A percentile compares a stretch with the other conserved stretches of the same genome.
phyloP scores from a whole-genome alignment of 2,888 invertebrate species.

The Chalcosyrphus nemorum region DNA sequence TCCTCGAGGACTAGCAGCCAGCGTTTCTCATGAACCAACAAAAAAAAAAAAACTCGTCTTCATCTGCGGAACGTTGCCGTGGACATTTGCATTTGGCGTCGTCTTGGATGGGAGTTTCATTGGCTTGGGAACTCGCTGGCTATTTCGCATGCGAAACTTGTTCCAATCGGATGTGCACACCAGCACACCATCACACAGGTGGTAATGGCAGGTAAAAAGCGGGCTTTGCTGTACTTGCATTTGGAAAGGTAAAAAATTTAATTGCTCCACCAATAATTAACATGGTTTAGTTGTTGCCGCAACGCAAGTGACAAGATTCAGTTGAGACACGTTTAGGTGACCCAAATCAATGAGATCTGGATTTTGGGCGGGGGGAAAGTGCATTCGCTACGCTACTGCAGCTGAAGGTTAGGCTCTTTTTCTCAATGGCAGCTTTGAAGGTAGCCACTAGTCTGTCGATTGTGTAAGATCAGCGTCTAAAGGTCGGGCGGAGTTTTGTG shows the following conservation, averaged over 20 bases:
- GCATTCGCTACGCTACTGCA: background rate
- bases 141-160: constrained; percentile 37
- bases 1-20: too few species aligned
- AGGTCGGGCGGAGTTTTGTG: background rate
- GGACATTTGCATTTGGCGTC: constrained; percentile 33
- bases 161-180: constrained; percentile 45
- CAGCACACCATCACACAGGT: background rate
- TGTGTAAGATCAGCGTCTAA: constrained; percentile 8
- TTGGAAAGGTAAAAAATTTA: constrained; percentile 47
- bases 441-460: background rate
- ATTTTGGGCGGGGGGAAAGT: constrained; percentile 37
- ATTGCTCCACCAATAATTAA: constrained; percentile 63
- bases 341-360: constrained; percentile 49
- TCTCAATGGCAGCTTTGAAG: background rate
- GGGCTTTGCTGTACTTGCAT: constrained; percentile 23
- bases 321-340: constrained; percentile 34
- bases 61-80: background rate
- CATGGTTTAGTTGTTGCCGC: constrained; percentile 49
- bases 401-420: constrained; percentile 10
- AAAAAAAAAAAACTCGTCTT: constrained; percentile 31
- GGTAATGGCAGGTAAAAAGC: background rate
- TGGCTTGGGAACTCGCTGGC: constrained; percentile 40
- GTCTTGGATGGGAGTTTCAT: constrained; percentile 29
- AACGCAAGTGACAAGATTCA: constrained; percentile 43
- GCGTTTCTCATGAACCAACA: constrained; percentile 42